A percentile compares a stretch with the other conserved stretches of the same genome.
phyloP scores from a whole-genome alignment of 2,113 vertebrate genomes.

The Macquaria australasica region DNA sequence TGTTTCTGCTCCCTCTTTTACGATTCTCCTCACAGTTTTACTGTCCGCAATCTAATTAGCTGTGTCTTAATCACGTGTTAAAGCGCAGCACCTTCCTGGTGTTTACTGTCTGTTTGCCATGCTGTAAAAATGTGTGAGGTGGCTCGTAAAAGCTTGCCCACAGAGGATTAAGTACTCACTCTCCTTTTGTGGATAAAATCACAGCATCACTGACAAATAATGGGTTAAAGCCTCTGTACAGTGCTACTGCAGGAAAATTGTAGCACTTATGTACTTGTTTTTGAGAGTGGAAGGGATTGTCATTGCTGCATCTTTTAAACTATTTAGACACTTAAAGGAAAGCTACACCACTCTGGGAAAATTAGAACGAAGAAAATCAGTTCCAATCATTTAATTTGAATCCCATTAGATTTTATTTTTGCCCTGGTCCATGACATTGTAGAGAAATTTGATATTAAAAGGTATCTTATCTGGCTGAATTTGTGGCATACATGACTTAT shows the following conservation, averaged over 20 bases:
- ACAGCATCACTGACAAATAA: conserved; percentile 31
- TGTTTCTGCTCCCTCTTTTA: conserved; percentile 64
- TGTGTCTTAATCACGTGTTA: conserved; percentile 82
- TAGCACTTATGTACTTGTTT: background rate
- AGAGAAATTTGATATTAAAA: background rate
- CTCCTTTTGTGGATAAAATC: conserved; percentile 63
- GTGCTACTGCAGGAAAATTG: conserved; percentile 18
- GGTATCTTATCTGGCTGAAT: background rate
- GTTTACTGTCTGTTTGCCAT: conserved; percentile 84
- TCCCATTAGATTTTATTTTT: background rate
- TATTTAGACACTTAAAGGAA: background rate
- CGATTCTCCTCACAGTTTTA: conserved; percentile 79
- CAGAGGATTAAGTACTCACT: conserved; percentile 60
- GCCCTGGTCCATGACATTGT: background rate
- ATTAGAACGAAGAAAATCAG: background rate
- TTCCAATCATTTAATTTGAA: background rate
- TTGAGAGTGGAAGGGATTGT: background rate
- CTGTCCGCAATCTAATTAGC: conserved; percentile 83
- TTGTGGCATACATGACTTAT: background rate
- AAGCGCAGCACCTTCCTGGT: conserved; percentile 78
- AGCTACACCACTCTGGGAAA: background rate
- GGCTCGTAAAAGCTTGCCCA: conserved; percentile 78
- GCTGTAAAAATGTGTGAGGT: conserved; percentile 83
- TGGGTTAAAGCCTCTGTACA: conserved; percentile 20
- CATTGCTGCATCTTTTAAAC: background rate